Evolutionary conservation across 1,140 invertebrate genomes (phyloP).

Genomic region (Yoshiicerus persimilis): DNA sequence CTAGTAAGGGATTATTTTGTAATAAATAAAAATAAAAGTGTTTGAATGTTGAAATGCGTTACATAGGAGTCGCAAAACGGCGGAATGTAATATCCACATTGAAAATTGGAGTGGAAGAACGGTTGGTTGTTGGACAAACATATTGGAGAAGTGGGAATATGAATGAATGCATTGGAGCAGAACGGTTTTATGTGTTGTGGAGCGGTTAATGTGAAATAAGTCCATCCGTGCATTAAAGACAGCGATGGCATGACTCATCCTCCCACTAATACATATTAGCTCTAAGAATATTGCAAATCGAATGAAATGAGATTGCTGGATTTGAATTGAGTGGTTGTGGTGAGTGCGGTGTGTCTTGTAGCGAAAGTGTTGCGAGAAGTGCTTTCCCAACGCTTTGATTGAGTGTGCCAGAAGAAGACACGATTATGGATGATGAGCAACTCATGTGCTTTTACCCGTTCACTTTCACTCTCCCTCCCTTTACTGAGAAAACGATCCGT

Average conservation of each 20-base stretch:
- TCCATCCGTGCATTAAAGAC: neutral
- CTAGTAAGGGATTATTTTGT: too few species aligned
- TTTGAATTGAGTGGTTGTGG: neutral
- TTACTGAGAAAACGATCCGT: neutral
- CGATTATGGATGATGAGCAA: neutral
- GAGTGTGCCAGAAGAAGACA: neutral
- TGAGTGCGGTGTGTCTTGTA: neutral
- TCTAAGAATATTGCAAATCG: neutral
- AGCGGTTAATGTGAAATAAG: neutral
- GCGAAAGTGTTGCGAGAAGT: too few species aligned
- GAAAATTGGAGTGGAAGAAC: too few species aligned
- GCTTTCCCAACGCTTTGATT: neutral
- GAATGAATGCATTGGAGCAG: neutral
- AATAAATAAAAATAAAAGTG: too few species aligned
- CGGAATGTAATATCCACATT: too few species aligned
- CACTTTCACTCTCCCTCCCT: neutral
- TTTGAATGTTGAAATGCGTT: too few species aligned
- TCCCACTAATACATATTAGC: too few species aligned
- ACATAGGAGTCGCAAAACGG: too few species aligned
- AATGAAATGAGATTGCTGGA: neutral
- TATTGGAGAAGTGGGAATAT: neutral
- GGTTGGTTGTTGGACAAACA: too few species aligned
- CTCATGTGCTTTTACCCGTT: neutral
- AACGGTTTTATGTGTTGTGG: neutral
- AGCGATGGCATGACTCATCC: too few species aligned